Evolutionary conservation across 2,113 vertebrate genomes (phyloP).

Genomic region (Calidris pygmaea): DNA sequence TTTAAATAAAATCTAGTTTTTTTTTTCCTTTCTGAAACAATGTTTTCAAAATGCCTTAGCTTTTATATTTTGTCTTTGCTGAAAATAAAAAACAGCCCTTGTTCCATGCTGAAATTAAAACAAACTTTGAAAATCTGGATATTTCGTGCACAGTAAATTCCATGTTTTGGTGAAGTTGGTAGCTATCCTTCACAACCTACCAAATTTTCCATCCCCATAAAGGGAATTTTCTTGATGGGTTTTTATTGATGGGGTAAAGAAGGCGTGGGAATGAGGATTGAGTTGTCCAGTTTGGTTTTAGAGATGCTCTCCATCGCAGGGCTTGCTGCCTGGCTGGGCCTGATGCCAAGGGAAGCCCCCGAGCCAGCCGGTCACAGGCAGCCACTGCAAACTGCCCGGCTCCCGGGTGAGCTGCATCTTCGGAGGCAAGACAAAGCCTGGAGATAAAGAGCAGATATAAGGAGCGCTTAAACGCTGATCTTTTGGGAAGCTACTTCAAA

Average conservation of each 20-base stretch:
- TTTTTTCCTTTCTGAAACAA: not conserved
- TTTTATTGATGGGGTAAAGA: not conserved
- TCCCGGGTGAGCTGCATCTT: not conserved
- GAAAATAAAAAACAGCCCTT: not conserved
- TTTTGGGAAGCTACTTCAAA: conserved; percentile 42
- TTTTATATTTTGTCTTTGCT: not conserved
- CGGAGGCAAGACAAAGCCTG: not conserved
- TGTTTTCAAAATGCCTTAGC: not conserved
- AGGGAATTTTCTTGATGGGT: not conserved
- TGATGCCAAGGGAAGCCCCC: not conserved
- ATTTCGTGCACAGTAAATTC: not conserved
- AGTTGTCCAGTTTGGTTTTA: not conserved
- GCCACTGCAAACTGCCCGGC: not conserved
- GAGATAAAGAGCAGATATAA: conserved; percentile 11
- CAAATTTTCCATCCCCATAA: not conserved
- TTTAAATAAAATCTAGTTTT: not conserved
- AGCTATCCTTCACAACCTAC: not conserved
- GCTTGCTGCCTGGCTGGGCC: not conserved
- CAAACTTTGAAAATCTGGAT: not conserved
- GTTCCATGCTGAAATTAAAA: not conserved
- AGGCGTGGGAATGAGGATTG: not conserved
- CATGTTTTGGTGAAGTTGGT: not conserved
- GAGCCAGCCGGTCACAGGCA: not conserved
- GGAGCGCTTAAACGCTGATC: not conserved
- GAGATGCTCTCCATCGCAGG: not conserved